Evolutionary conservation across 1,140 invertebrate species (phyloP), one percentile per base, ranked within the genome.

Genomic region (Oedothorax gibbosus): DNA sequence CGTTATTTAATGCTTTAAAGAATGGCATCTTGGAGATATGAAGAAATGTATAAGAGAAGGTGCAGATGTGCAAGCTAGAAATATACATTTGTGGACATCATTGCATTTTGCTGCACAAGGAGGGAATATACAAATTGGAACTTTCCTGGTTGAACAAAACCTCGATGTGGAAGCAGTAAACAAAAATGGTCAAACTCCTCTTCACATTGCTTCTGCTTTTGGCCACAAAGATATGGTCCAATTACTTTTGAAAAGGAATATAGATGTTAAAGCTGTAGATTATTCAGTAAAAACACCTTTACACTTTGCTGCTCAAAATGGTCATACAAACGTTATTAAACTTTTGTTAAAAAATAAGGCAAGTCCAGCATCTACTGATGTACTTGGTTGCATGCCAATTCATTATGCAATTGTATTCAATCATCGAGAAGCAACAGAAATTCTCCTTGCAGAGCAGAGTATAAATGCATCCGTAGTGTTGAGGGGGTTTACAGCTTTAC

Each of bases 241-340:
- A 11, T 85, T 53, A 51, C 14, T 85, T n/a, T 49, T 85, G 5
- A 11, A 66, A 54, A 8, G 78, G 78, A 5, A n/a, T 10, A 8
- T 50, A 11, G n/a, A 50, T 7, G 50, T 60, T 75, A 66, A 85
- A 3, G 50, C 54, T 69, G 35, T n/a, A 11, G 57, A 73, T 20
- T 50, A 76, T 18, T 21, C 14, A 7, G 3, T 11, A 5, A 15
- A 65, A 62, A 85, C 83, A 14, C 82, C 85, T 9, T 54, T 86
- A 7, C 82, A 86, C 14, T 4, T 86, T 21, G 85, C 73, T 6
- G 86, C 65, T 11, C 7, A 72, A 75, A 86, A 86, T 54, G 85
- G 82, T 57, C 64, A 66, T 18, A 50, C 7, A 8, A 20, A 20
- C 18, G 20, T 57, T 64, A 53, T 79, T 0, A 65, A 65, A 11